Conservation (phyloP, 2,113 vertebrate species). For the Channa argus region DNA sequence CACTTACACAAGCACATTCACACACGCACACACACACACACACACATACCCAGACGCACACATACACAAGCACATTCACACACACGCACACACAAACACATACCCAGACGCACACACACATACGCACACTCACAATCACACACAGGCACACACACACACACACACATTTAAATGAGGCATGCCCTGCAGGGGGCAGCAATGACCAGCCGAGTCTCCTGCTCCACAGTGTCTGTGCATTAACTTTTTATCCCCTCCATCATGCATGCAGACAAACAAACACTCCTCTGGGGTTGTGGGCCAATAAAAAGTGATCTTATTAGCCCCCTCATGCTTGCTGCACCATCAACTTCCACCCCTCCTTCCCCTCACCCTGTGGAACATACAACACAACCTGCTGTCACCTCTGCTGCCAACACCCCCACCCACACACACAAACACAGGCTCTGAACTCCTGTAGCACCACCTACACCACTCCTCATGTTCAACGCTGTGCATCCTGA, state of each 20-base stretch:
- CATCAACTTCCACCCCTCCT: slow-evolving; percentile 51
- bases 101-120: background rate
- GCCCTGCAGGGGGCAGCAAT: slow-evolving; percentile 83
- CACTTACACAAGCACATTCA: background rate
- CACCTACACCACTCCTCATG: slow-evolving; percentile 54
- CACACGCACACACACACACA: slow-evolving; percentile 5
- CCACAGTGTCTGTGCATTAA: slow-evolving; percentile 61
- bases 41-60: background rate
- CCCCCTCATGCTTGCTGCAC: slow-evolving; percentile 54
- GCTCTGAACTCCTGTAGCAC: slow-evolving; percentile 47
- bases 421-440: slow-evolving; percentile 17
- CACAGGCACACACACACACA: slow-evolving; percentile 2
- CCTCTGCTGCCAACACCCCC: slow-evolving; percentile 44
- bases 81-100: slow-evolving; percentile 3
- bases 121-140: background rate
- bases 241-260: slow-evolving; percentile 76
- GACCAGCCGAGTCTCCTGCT: slow-evolving; percentile 64
- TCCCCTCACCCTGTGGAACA: slow-evolving; percentile 55
- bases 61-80: background rate
- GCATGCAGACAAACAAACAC: slow-evolving; percentile 81
- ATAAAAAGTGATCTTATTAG: slow-evolving; percentile 81
- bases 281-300: slow-evolving; percentile 75
- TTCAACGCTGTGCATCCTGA: slow-evolving; percentile 60
- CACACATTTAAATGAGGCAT: slow-evolving; percentile 9
- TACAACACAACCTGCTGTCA: slow-evolving; percentile 67